Conservation (phyloP, 1,140 invertebrate species). For the Leptinotarsa texana region DNA sequence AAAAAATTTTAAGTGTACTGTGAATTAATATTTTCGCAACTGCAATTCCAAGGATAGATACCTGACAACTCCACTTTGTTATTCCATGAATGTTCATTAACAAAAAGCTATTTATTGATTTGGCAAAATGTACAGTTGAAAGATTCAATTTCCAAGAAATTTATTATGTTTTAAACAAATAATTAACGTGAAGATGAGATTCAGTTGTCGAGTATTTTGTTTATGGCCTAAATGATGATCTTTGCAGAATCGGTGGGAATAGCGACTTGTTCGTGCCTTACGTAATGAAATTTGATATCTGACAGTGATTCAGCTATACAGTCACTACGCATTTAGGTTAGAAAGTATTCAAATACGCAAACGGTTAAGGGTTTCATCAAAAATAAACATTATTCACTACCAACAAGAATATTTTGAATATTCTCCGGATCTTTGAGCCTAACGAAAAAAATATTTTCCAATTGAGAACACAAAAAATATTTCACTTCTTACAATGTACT, state of each 20-base stretch:
- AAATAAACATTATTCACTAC: no score
- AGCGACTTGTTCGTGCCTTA: neutral
- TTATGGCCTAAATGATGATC: neutral
- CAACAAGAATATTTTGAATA: no score
- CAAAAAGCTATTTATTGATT: neutral
- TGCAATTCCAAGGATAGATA: neutral
- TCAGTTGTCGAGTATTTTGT: neutral
- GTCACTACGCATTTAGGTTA: no score
- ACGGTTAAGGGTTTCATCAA: no score
- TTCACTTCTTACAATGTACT: no score
- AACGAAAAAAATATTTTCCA: no score
- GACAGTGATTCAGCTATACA: no score
- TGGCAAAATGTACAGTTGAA: neutral
- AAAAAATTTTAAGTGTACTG: neutral
- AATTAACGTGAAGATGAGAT: neutral
- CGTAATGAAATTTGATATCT: neutral
- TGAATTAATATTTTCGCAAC: neutral
- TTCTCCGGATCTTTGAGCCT: no score
- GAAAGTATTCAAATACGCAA: no score
- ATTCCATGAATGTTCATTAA: neutral
- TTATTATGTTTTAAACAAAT: slow-evolving; percentile 3
- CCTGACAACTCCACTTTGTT: neutral
- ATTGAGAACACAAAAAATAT: no score
- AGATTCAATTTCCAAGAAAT: neutral
- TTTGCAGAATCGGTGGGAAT: neutral